Base-by-base conservation (phyloP, 2,797 vertebrate species). In the Anguilla anguilla region DNA sequence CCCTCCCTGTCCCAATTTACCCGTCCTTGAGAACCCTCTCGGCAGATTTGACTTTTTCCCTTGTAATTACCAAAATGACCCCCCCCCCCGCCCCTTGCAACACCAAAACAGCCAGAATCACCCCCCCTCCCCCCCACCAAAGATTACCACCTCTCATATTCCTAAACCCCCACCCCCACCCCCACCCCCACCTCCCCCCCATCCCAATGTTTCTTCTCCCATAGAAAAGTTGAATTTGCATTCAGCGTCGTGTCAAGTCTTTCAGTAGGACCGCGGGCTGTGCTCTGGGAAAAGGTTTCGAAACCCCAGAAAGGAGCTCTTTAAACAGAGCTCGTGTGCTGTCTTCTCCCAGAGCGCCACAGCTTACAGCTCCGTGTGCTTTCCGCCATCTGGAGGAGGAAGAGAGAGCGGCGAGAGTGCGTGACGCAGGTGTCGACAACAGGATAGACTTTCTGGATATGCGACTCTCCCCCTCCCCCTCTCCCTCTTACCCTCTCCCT, bases 321-420 rank as follows among this genome's bases (percentile, higher is more conserved):
- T 95, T 95, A 94, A 96, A 96, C 95, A 97, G 93, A 97, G 96
- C 96, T 92, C 89, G 92, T 89, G 89, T 93, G 35, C 35, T 88
- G 90, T 94, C 90, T 86, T 89, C 92, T 46, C 88, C 85, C 89
- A 61, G 53, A 86, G 49, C 51, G 89, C 89, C 87, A 88, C 55
- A 81, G 87, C 89, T 96, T 97, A 99, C 94, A 99, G 94, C 95
- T 99, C 98, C 46, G 89, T 94, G 89, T 96, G 98, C 88, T 89
- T 89, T 88, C 92, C 92, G 90, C 67, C 82, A 92, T 96, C 98
- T 99, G 94, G 25, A 86, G 87, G 92, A 91, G 88, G 89, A 39
- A 88, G 91, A 64, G 88, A 83, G 25, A 91, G 89, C 84, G 64
- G 77, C 89, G 86, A 89, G 25, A 39, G 79, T n/a, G 79, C 31